Conservation (phyloP, 2,888 invertebrate genomes). For the Melipona bicolor region DNA sequence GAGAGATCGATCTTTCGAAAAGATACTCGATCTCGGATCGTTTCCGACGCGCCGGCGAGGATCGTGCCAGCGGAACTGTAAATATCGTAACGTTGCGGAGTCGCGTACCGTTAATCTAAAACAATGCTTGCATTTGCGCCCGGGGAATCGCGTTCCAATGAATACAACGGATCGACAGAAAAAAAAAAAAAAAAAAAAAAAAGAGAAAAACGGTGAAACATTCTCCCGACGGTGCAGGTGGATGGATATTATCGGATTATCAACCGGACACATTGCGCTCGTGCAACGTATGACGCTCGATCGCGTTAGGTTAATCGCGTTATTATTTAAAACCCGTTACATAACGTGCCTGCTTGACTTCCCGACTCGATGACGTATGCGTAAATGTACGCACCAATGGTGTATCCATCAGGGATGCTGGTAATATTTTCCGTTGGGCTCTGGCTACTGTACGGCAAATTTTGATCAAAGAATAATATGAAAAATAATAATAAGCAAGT, state of each 20-base stretch:
- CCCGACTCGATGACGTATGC: background rate
- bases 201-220: constrained; percentile 69
- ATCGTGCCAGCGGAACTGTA: constrained; percentile 17
- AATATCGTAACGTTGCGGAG: constrained; percentile 47
- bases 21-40: background rate
- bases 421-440: background rate
- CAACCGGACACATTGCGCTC: constrained; percentile 47
- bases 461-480: background rate
- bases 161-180: constrained; percentile 47
- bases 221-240: constrained; percentile 48
- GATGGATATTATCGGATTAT: constrained; percentile 69
- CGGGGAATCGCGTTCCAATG: constrained; percentile 62
- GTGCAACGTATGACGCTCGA: constrained; percentile 46
- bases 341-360: constrained; percentile 20
- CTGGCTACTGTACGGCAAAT: background rate
- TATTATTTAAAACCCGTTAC: constrained; percentile 55
- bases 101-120: constrained; percentile 62
- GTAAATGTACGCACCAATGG: constrained; percentile 1
- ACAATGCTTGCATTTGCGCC: constrained; percentile 49
- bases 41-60: background rate
- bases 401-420: too few species aligned
- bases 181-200: constrained; percentile 38
- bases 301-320: constrained; percentile 66
- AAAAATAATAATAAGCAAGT: background rate
- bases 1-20: background rate